Evolutionary conservation across 1,140 invertebrate genomes (phyloP).

Genomic region (Branchinecta lindahli): DNA sequence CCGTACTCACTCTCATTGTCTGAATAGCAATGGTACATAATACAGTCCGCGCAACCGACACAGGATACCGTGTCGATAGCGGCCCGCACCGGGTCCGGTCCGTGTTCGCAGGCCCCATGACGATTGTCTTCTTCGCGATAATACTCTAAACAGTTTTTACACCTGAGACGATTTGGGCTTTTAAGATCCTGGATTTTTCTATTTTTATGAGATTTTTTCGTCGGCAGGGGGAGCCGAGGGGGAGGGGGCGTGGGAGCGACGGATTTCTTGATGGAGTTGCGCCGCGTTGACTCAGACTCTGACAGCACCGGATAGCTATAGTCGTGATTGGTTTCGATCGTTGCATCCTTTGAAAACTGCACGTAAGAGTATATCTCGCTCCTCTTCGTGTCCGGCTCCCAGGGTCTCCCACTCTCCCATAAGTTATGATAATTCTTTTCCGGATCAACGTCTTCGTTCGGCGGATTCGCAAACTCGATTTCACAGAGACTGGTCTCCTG

Average conservation of each 20-base stretch:
- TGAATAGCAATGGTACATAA: conserved; percentile 82
- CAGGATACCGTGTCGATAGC: conserved; percentile 69
- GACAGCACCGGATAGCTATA: conserved; percentile 65
- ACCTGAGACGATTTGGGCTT: conserved; percentile 22
- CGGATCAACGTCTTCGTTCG: conserved; percentile 21
- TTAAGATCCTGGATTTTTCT: neutral
- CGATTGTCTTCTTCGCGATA: conserved; percentile 56
- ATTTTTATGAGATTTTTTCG: conserved; percentile 42
- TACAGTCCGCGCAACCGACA: conserved; percentile 56
- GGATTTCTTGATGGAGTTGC: conserved; percentile 31
- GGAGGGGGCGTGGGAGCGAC: conserved; percentile 21
- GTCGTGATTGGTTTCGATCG: conserved; percentile 45
- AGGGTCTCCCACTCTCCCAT: conserved; percentile 24
- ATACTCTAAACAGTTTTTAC: conserved; percentile 35
- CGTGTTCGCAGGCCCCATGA: conserved; percentile 67
- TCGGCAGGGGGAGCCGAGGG: conserved; percentile 44
- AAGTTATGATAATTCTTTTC: conserved; percentile 18
- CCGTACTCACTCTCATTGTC: conserved; percentile 55
- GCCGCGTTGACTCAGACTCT: conserved; percentile 26
- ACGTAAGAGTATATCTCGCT: conserved; percentile 63
- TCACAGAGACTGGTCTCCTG: conserved; percentile 2
- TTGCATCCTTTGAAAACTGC: conserved; percentile 45
- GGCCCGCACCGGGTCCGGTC: conserved; percentile 62
- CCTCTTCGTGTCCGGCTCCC: conserved; percentile 19
- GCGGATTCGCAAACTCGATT: neutral